Evolutionary conservation across 2,113 vertebrate species (phyloP), one percentile per base, ranked within the genome.

Genomic region (Zapornia atra): DNA sequence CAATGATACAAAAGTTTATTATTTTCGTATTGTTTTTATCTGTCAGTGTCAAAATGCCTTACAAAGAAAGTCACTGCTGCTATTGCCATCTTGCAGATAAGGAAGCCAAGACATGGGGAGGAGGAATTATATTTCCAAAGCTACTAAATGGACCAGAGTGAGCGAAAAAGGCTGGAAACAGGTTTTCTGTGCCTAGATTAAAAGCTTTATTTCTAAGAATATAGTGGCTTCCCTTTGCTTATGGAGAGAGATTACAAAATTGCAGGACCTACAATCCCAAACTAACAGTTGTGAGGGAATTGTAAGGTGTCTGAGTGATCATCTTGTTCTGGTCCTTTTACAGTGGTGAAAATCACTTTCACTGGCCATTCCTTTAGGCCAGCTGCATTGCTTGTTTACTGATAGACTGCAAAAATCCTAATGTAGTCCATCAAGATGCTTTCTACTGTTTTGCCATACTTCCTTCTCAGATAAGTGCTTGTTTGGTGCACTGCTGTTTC

Each of bases 71-170:
- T 61, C 14, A 4, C 29, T 53, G 1, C 51, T 59, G 5, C 17
- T 76, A 21, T 59, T 66, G 18, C 34, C 29, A 40, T 69, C 76
- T 56, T 60, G 64, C 59, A 72, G 22, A 38, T 60, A 44, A 36
- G 44, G 34, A 78, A 31, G 20, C 53, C 0, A 5, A 56, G 40
- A 26, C 36, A 11, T n/a, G 34, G 40, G 29, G 40, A 61, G 26
- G 16, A 26, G 18, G 65, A 28, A 8, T 12, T 34, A 33, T 29
- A 20, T 21, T 18, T 38, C n/a, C 51, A 66, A 66, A 48, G 59
- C 25, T 54, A n/a, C n/a, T 36, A 19, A 69, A 40, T 1, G 1
- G 24, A 28, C 7, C 15, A 18, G 31, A 20, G 24, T 0, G 1
- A 68, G 34, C 44, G 26, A 63, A 78, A 72, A 10, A 18, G 6